Evolutionary conservation across 1,140 invertebrate genomes (phyloP).

Genomic region (Diprion similis): DNA sequence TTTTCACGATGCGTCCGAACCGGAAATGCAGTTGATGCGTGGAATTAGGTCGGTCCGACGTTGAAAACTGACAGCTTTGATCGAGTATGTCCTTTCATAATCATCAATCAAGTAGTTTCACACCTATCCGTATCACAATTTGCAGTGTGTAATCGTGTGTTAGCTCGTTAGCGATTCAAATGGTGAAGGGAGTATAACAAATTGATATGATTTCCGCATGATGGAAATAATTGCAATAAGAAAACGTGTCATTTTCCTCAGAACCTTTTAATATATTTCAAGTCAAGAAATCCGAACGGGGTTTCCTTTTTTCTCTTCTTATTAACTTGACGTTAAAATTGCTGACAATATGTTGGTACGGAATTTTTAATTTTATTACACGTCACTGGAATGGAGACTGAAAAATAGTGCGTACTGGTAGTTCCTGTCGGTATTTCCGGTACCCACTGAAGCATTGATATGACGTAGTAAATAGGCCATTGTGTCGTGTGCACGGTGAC

Average conservation of each 20-base stretch:
- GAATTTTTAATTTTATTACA: too few species aligned
- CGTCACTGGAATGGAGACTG: too few species aligned
- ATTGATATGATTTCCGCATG: too few species aligned
- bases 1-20: slow-evolving; percentile 41
- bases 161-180: neutral
- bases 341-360: too few species aligned
- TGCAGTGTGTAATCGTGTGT: neutral
- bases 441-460: slow-evolving; percentile 9
- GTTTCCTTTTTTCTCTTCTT: too few species aligned
- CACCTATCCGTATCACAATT: neutral
- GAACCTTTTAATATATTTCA: too few species aligned
- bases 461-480: neutral
- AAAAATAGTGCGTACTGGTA: neutral
- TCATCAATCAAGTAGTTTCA: neutral
- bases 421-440: neutral
- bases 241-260: too few species aligned
- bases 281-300: too few species aligned
- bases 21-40: slow-evolving; percentile 58
- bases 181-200: too few species aligned
- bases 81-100: slow-evolving; percentile 4
- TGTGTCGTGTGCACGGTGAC: neutral
- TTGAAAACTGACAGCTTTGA: neutral
- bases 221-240: too few species aligned
- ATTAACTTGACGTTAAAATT: too few species aligned
- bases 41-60: slow-evolving; percentile 50